Conservation (phyloP, 2,797 vertebrate species). For the Aulostomus chinensis region DNA sequence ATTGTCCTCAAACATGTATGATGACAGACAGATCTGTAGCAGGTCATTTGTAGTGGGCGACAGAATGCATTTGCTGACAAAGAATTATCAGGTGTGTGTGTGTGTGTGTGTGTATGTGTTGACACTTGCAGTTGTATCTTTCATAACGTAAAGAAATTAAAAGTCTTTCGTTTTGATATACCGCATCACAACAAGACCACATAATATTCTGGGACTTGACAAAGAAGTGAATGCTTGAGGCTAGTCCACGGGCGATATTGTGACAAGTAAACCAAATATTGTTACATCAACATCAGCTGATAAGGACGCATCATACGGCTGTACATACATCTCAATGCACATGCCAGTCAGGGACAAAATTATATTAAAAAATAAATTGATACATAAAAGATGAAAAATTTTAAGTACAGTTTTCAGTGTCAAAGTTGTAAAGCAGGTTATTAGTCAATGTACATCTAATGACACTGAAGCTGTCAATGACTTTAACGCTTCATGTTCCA, state of each 20-base stretch:
- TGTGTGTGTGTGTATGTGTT: too few relatives aligned
- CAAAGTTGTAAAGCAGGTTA: conserved; percentile 35
- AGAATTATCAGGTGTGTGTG: conserved; percentile 49
- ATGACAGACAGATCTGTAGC: conserved; percentile 72
- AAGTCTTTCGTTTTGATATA: conserved; percentile 49
- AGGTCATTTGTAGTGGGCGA: conserved; percentile 58
- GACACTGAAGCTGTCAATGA: conserved; percentile 31
- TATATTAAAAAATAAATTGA: conserved; percentile 44
- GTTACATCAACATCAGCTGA: conserved; percentile 58
- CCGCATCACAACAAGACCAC: conserved; percentile 40
- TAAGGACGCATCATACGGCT: conserved; percentile 52
- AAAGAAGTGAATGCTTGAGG: conserved; percentile 41
- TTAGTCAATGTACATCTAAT: conserved; percentile 44
- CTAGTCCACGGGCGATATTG: conserved; percentile 36
- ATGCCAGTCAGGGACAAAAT: conserved; percentile 61
- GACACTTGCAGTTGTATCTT: conserved; percentile 44
- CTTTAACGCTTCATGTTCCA: conserved; percentile 50
- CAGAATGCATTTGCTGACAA: conserved; percentile 44
- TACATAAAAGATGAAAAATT: conserved; percentile 33
- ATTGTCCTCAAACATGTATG: conserved; percentile 78
- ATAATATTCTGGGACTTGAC: conserved; percentile 19
- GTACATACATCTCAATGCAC: conserved; percentile 63
- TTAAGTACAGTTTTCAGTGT: conserved; percentile 53
- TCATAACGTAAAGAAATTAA: conserved; percentile 48
- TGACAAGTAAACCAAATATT: conserved; percentile 59